Percentiles rank a stretch among this genome's conserved stretches.
Evolutionary conservation across 2,797 vertebrate genomes (phyloP).

Genomic region (Gobionotothen gibberifrons): DNA sequence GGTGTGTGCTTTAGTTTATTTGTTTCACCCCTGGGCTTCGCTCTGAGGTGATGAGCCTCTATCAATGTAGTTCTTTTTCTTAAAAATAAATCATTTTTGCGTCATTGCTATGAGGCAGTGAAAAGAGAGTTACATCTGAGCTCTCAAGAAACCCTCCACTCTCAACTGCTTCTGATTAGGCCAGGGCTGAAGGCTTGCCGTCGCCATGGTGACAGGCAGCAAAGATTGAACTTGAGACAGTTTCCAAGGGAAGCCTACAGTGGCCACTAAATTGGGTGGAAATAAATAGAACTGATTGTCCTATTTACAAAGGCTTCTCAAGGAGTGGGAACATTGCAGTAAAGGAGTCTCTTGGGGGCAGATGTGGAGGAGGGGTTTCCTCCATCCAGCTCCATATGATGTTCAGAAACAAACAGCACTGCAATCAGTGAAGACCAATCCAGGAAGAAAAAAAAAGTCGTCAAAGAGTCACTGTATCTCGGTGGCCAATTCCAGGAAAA

Average conservation of each 20-base stretch:
- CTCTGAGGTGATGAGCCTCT: slow-evolving; percentile 34
- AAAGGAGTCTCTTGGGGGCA: slow-evolving; percentile 41
- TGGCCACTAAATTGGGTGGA: slow-evolving; percentile 69
- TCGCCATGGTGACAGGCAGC: slow-evolving; percentile 75
- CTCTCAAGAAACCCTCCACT: slow-evolving; percentile 58
- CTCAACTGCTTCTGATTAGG: slow-evolving; percentile 61
- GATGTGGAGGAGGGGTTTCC: slow-evolving; percentile 28
- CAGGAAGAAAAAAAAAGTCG: neutral
- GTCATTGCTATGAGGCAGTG: slow-evolving; percentile 34
- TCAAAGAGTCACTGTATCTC: slow-evolving; percentile 7
- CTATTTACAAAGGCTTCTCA: slow-evolving; percentile 69
- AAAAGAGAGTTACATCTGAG: slow-evolving; percentile 56
- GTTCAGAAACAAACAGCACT: slow-evolving; percentile 2
- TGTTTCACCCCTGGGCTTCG: slow-evolving; percentile 19
- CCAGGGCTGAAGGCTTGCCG: slow-evolving; percentile 53
- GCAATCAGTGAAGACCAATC: slow-evolving; percentile 8
- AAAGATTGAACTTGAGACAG: slow-evolving; percentile 67
- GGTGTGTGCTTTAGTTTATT: slow-evolving; percentile 6
- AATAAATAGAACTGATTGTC: slow-evolving; percentile 77
- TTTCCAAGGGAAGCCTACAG: slow-evolving; percentile 58
- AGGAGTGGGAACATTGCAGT: slow-evolving; percentile 28
- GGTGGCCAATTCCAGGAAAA: slow-evolving; percentile 2
- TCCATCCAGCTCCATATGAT: slow-evolving; percentile 1
- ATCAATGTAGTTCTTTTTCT: slow-evolving; percentile 18
- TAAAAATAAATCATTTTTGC: slow-evolving; percentile 27